These are phyloP conservation scores for Tachina lurida DNA, from an alignment of 2,888 invertebrate genomes.

Conservation along the genomic window DNA sequence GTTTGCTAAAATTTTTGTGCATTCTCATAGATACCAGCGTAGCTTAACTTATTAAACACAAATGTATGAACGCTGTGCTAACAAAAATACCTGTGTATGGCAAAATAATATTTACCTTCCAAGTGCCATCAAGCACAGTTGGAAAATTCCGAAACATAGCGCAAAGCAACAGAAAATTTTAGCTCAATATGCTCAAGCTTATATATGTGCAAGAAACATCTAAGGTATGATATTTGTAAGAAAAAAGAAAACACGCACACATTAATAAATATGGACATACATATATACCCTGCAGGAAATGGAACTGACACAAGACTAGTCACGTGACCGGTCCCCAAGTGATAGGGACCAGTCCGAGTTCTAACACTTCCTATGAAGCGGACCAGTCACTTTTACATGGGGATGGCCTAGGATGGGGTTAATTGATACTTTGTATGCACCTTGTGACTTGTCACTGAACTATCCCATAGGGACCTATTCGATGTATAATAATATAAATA, in stretches of 20 bases:
- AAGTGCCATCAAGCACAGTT: conserved; percentile 42
- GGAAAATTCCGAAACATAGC: conserved; percentile 8
- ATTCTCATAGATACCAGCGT: background rate
- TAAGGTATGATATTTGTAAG: background rate
- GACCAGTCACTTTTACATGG: too few species aligned
- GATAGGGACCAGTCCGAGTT: too few species aligned
- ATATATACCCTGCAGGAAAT: too few species aligned
- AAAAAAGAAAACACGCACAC: background rate
- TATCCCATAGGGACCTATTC: too few species aligned
- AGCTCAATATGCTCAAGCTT: background rate
- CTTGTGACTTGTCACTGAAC: too few species aligned
- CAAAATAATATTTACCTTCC: conserved; percentile 40
- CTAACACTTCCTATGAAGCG: too few species aligned
- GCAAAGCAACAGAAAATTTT: background rate
- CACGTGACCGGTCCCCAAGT: too few species aligned
- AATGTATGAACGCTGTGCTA: background rate
- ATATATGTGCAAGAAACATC: background rate
- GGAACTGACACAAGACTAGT: too few species aligned
- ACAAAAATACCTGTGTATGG: background rate
- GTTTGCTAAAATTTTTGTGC: background rate
- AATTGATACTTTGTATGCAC: too few species aligned
- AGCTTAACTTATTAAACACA: background rate
- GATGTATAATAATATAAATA: too few species aligned
- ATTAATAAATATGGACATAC: background rate
- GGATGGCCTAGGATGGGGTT: too few species aligned